Base-by-base conservation (phyloP, 2,888 invertebrate species). In the Artemia sp. region DNA sequence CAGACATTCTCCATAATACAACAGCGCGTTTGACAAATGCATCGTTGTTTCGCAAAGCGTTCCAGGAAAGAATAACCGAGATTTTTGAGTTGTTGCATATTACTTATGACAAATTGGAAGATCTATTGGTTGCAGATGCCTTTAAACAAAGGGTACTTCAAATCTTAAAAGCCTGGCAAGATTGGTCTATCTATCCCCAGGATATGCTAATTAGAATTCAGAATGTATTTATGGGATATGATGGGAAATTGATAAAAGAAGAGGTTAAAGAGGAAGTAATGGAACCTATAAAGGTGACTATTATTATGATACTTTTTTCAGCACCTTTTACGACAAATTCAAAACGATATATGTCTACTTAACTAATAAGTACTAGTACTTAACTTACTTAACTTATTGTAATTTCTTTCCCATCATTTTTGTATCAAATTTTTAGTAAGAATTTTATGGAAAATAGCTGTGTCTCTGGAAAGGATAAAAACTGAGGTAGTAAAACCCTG, bases 1-100 rank as follows among this genome's bases (percentile, higher is more conserved):
- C 94, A 4, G 98, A 99, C 79, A 90, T 99, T 73, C 82, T 99
- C 74, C 92, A 96, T 79, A 98, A 98, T 79, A 94, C 95, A 77
- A 90, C 91, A 72, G 92, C 93, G 8, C 94, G 94, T 83, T 89
- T 97, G 51, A 88, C 91, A 67, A 95, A 97, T 80, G 97, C 95
- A 0, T 93, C 93, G 69, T 92, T 90, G 76, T 99, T 89, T 76
- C 82, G 92, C 73, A 86, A 85, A 81, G 88, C 89, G 67, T 89
- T 95, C 80, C 93, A 96, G 77, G 82, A 83, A 68, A 87, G 90
- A 72, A 82, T 93, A 75, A 75, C 86, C 73, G 87, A 84, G 69
- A 85, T 96, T 77, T 87, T 93, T 80, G 85, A 81, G 75, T 83
- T 86, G 76, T 77, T 92, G 74, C 87, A 85, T 78, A 81, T 85